Evolutionary conservation across 1,140 invertebrate genomes (phyloP), one percentile per base, ranked within the genome.

Genomic region (Vanessa atalanta): DNA sequence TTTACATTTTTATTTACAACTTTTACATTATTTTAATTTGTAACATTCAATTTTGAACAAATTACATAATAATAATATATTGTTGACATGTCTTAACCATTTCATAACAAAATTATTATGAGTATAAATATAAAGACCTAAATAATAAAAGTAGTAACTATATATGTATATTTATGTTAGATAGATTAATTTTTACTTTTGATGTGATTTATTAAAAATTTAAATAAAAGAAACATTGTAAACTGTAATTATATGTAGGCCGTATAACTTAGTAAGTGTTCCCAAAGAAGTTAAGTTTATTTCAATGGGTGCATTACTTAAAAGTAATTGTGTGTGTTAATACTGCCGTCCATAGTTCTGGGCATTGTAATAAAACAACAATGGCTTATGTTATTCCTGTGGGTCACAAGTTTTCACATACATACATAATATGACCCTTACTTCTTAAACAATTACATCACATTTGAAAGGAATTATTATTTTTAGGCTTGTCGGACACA

Each of bases 351-450:
- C 26, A 51, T 66, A 51, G 48, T 48, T 47, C 60, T 31, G 31
- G 61, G 63, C 68, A 76, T 79, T 79, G 74, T 76, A 65, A 72
- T 67, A 61, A 72, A 61, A 57, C 64, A 66, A 79, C 75, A 76
- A 76, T 74, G 48, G 70, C 12, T 55, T 20, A 23, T 69, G 66
- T 73, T 77, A 60, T 73, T 73, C 65, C 69, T 63, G 67, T 66
- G 65, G 65, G 48, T 51, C 65, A 66, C 23, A 66, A 51, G 47
- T 61, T 61, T 61, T 37, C 55, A 63, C 26, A 47, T 60, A 26
- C n/a, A n/a, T 66, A n/a, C 15, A 16, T 31, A 37, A 15, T 26
- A 2, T 8, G 43, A 14, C 14, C 57, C 14, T 61, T 61, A 61
- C 57, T 37, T 37, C 20, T 57, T 23, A 20, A 43, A 43, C 37